Evolutionary conservation across 2,797 vertebrate genomes (phyloP).

Genomic region (Pterois miles): DNA sequence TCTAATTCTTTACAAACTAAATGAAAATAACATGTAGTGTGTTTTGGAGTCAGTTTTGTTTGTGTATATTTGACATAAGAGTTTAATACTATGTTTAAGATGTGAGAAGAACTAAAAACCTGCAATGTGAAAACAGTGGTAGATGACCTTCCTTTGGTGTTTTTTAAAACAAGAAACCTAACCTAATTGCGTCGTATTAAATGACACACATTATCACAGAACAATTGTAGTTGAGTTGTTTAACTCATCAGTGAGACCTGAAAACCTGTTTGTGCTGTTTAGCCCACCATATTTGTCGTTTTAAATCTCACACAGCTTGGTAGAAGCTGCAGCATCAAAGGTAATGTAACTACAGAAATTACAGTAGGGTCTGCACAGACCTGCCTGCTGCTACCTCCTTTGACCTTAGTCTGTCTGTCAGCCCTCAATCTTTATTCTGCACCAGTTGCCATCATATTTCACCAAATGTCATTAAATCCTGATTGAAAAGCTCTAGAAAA

Average conservation of each 20-base stretch:
- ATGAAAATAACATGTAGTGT: background rate
- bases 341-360: conserved; percentile 3
- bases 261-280: background rate
- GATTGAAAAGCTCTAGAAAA: conserved; percentile 20
- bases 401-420: background rate
- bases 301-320: conserved; percentile 1
- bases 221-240: background rate
- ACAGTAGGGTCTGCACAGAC: conserved; percentile 6
- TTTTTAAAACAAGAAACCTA: background rate
- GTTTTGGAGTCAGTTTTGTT: background rate
- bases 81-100: background rate
- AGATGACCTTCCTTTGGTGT: background rate
- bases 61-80: background rate
- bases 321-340: conserved; percentile 7
- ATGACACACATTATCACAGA: background rate
- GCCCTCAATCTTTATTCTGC: conserved; percentile 3
- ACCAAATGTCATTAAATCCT: conserved; percentile 19
- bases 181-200: background rate
- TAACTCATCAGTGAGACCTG: background rate
- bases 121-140: background rate
- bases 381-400: background rate
- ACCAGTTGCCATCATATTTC: conserved; percentile 15
- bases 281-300: background rate
- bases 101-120: background rate
- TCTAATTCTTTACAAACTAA: background rate